Conservation (phyloP, 2,113 vertebrate species). For the Aegithalos caudatus region DNA sequence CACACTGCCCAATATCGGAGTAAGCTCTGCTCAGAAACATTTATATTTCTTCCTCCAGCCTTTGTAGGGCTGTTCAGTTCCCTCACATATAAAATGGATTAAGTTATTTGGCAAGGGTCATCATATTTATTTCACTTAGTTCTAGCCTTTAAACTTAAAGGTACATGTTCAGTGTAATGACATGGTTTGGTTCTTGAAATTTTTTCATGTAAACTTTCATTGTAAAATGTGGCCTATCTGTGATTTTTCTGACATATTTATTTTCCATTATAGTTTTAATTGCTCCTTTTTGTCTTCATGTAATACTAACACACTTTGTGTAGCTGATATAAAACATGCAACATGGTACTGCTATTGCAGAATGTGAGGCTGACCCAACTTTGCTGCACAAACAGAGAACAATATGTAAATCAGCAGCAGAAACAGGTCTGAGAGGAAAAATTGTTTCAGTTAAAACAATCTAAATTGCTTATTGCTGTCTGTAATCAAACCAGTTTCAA, state of each 20-base stretch:
- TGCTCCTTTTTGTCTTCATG: not conserved
- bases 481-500: not conserved
- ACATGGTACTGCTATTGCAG: not conserved
- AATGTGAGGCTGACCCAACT: not conserved
- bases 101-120: not conserved
- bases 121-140: not conserved
- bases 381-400: not conserved
- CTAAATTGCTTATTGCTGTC: not conserved
- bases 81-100: not conserved
- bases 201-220: not conserved
- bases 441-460: not conserved
- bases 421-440: slow-evolving; percentile 25
- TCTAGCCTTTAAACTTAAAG: not conserved
- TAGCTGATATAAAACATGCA: not conserved
- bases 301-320: not conserved
- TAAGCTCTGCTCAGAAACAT: not conserved
- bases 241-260: not conserved
- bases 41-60: not conserved
- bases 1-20: not conserved
- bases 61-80: not conserved
- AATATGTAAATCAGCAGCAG: not conserved
- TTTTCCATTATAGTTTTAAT: not conserved
- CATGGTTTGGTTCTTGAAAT: not conserved
- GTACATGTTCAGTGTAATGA: not conserved
- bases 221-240: not conserved